A percentile compares a stretch with the other conserved stretches of the same genome.
Conservation (phyloP, 2,797 vertebrate genomes). For the Lerista edwardsae region DNA sequence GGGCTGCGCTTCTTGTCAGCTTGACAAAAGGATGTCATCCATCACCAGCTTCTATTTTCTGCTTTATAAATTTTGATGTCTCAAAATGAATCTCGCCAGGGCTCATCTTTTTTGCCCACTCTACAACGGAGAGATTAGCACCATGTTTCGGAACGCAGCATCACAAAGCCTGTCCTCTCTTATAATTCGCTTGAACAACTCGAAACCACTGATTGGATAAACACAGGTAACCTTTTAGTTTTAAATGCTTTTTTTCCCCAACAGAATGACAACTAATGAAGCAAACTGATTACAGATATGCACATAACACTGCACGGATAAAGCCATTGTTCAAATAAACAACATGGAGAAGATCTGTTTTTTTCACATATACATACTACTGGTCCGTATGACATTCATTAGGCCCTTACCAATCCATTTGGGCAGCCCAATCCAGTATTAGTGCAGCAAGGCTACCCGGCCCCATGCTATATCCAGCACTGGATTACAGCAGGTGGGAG, state of each 20-base stretch:
- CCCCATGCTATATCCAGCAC: no score
- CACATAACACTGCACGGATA: background rate
- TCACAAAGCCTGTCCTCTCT: background rate
- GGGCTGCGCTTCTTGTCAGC: constrained; percentile 1
- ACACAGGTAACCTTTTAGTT: background rate
- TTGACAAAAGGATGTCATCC: constrained; percentile 12
- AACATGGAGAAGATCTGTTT: background rate
- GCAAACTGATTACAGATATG: background rate
- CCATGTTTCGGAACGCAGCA: constrained; percentile 1
- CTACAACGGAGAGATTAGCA: background rate
- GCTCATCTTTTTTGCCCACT: constrained; percentile 23
- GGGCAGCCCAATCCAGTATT: no score
- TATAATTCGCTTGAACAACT: constrained; percentile 30
- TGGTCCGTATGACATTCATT: no score
- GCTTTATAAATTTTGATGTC: constrained; percentile 44
- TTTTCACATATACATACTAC: background rate
- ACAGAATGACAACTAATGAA: background rate
- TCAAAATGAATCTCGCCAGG: constrained; percentile 24
- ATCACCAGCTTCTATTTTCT: constrained; percentile 30
- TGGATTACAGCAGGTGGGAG: no score
- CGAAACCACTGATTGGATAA: background rate
- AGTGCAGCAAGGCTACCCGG: no score
- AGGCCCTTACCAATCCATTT: no score
- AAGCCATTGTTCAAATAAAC: background rate
- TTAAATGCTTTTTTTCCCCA: background rate